These are phyloP conservation scores for Conomelus anceps DNA, from an alignment of 2,888 invertebrate species.

Conservation along the genomic window DNA sequence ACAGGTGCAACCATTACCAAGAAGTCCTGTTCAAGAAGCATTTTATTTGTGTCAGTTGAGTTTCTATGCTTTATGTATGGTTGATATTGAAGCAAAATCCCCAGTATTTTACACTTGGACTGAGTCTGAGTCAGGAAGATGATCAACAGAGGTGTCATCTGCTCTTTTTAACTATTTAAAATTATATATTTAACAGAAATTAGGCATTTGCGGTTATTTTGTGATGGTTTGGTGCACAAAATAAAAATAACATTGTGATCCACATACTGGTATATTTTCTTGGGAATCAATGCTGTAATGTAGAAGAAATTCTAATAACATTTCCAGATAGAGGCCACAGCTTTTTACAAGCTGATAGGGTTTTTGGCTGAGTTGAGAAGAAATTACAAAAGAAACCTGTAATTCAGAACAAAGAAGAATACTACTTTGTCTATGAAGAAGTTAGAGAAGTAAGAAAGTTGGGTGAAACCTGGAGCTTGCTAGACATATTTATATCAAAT, in stretches of 20 bases:
- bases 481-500: no score
- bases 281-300: neutral
- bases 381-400: neutral
- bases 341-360: neutral
- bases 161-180: neutral
- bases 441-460: neutral
- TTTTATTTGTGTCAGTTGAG: slow-evolving; percentile 30
- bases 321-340: neutral
- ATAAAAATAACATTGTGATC: neutral
- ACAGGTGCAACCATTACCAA: slow-evolving; percentile 32
- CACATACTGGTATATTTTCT: neutral
- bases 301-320: neutral
- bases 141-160: slow-evolving; percentile 5
- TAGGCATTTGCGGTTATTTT: neutral
- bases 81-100: neutral
- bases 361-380: neutral
- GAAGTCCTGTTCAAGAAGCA: slow-evolving; percentile 30
- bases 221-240: neutral
- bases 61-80: slow-evolving; percentile 28
- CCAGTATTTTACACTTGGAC: neutral
- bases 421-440: neutral
- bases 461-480: neutral
- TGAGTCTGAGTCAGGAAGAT: slow-evolving; percentile 9
- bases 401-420: slow-evolving; percentile 19
- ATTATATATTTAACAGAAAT: neutral